Evolutionary conservation across 2,888 invertebrate species (phyloP).

Genomic region (Serripes groenlandicus): DNA sequence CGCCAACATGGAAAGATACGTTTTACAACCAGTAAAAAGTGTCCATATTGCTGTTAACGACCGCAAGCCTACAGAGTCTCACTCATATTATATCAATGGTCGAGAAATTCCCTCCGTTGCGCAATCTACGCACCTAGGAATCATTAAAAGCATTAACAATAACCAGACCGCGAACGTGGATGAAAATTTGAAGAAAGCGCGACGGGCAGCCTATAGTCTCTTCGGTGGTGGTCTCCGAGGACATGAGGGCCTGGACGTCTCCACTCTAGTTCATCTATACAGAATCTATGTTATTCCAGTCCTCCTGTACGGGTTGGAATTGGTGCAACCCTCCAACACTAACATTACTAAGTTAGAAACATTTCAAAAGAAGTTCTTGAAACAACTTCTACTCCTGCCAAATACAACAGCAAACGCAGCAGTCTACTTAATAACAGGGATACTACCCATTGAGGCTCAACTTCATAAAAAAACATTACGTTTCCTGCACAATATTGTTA

Average conservation of each 20-base stretch:
- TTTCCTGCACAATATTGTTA: neutral
- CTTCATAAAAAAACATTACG: neutral
- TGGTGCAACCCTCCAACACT: neutral
- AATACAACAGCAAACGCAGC: slow-evolving; percentile 1
- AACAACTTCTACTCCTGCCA: slow-evolving; percentile 4
- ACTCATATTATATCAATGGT: neutral
- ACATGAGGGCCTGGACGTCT: slow-evolving; percentile 4
- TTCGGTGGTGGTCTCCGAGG: neutral
- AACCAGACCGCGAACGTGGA: neutral
- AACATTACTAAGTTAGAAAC: neutral
- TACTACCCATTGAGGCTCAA: neutral
- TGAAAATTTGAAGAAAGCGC: neutral
- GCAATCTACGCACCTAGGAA: neutral
- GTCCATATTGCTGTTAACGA: neutral
- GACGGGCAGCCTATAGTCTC: neutral
- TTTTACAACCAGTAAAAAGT: neutral
- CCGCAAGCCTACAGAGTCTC: neutral
- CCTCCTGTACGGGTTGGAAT: slow-evolving; percentile 5
- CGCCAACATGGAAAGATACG: neutral
- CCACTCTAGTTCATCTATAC: slow-evolving; percentile 7
- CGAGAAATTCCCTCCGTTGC: neutral
- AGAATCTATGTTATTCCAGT: neutral
- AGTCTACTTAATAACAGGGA: neutral
- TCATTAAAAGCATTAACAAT: neutral
- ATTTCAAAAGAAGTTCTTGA: slow-evolving; percentile 11